Percentiles rank a stretch among this genome's conserved stretches.
Evolutionary conservation across 2,888 invertebrate species (phyloP).

Genomic region (Erebia palarica): DNA sequence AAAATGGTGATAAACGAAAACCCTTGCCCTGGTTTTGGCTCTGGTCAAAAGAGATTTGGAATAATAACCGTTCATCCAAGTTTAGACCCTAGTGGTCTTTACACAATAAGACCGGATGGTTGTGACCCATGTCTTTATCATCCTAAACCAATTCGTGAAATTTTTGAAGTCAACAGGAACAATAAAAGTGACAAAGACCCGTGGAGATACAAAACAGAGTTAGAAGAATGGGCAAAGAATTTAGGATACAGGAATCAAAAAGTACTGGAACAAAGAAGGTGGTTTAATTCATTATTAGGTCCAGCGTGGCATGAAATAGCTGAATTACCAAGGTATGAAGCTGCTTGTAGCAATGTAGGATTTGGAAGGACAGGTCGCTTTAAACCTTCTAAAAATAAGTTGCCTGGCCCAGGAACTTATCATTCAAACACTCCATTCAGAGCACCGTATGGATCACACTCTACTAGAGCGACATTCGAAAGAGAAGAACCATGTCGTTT

Average conservation of each 20-base stretch:
- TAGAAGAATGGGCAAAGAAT: conserved; percentile 70
- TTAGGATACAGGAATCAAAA: conserved; percentile 70
- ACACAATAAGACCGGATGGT: conserved; percentile 49
- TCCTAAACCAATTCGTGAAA: conserved; percentile 52
- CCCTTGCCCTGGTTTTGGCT: conserved; percentile 49
- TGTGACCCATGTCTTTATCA: conserved; percentile 66
- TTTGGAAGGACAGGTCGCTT: conserved; percentile 63
- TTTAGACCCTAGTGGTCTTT: conserved; percentile 63
- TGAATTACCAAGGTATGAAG: conserved; percentile 47
- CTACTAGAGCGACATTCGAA: conserved; percentile 59
- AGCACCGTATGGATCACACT: conserved; percentile 64
- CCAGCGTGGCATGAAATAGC: conserved; percentile 64
- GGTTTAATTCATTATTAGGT: conserved; percentile 58
- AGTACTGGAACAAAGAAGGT: conserved; percentile 54
- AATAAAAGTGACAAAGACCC: conserved; percentile 56
- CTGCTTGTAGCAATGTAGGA: conserved; percentile 61
- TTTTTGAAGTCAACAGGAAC: conserved; percentile 55
- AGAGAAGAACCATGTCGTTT: conserved; percentile 68
- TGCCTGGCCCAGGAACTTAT: conserved; percentile 69
- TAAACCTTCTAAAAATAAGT: conserved; percentile 43
- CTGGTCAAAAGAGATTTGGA: conserved; percentile 56
- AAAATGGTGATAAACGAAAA: conserved; percentile 36
- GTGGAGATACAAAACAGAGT: conserved; percentile 66
- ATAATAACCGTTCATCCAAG: conserved; percentile 60
- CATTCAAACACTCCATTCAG: conserved; percentile 59